Evolutionary conservation across 2,888 invertebrate genomes (phyloP).

Genomic region (Himalopsyche kuldschensis): DNA sequence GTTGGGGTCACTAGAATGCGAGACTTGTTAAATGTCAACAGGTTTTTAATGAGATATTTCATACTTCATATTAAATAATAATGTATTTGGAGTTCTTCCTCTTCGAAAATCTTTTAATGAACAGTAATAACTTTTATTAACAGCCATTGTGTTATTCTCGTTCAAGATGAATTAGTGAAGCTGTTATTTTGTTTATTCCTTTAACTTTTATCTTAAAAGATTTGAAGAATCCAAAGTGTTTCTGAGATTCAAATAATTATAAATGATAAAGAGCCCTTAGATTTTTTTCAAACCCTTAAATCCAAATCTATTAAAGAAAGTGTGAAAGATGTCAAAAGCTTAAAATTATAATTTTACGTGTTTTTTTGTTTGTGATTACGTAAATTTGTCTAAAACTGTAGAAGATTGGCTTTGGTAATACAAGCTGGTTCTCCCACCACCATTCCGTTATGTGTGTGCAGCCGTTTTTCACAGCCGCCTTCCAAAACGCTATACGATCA

Average conservation of each 20-base stretch:
- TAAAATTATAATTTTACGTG: too few species aligned
- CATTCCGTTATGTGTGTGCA: too few species aligned
- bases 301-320: too few species aligned
- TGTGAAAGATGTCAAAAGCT: too few species aligned
- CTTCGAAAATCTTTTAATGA: slow-evolving; percentile 23
- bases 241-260: not conserved
- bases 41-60: slow-evolving; percentile 33
- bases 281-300: too few species aligned
- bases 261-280: too few species aligned
- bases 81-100: slow-evolving; percentile 19
- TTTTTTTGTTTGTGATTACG: too few species aligned
- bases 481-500: too few species aligned
- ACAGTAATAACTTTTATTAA: not conserved
- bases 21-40: slow-evolving; percentile 29
- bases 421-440: too few species aligned
- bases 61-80: slow-evolving; percentile 7
- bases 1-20: slow-evolving; percentile 19
- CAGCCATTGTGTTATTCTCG: not conserved
- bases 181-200: not conserved
- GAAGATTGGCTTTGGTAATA: too few species aligned
- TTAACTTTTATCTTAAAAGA: not conserved
- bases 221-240: not conserved
- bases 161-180: not conserved
- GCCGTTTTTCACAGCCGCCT: too few species aligned
- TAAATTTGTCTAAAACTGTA: too few species aligned